Percentiles rank a stretch among this genome's conserved stretches.
These are phyloP conservation scores for Suncus etruscus DNA, from an alignment of 2,113 vertebrate species.

Conservation along the genomic window DNA sequence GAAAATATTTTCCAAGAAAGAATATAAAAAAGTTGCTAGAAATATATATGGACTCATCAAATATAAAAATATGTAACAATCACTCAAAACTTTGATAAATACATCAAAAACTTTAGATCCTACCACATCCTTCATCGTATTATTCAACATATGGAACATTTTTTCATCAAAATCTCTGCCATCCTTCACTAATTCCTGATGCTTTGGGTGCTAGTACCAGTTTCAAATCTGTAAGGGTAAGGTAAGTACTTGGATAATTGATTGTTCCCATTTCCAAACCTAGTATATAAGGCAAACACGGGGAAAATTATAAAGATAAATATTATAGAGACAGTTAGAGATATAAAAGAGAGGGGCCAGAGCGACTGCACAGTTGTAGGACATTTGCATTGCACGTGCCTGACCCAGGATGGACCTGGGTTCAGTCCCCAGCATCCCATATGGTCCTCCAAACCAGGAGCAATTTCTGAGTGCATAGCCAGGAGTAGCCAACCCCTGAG, in stretches of 20 bases:
- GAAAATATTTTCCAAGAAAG: not conserved
- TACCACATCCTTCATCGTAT: not conserved
- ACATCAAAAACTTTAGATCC: not conserved
- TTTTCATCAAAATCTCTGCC: not conserved
- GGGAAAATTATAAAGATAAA: too few species aligned
- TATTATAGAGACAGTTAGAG: not conserved
- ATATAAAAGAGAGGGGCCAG: not conserved
- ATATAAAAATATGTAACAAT: not conserved
- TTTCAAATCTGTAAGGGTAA: not conserved
- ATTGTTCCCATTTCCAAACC: not conserved
- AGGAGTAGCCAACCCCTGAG: too few species aligned
- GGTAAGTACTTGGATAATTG: not conserved
- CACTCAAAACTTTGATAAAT: not conserved
- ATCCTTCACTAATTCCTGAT: not conserved
- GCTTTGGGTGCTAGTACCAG: not conserved
- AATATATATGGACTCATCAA: not conserved
- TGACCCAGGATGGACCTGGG: too few species aligned
- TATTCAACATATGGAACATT: not conserved
- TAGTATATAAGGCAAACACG: not conserved
- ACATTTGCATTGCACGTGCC: too few species aligned
- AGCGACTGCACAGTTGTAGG: too few species aligned
- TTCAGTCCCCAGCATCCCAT: too few species aligned
- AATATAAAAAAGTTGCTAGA: not conserved
- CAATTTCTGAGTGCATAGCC: too few species aligned
- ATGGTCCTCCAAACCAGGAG: too few species aligned